Evolutionary conservation across 2,888 invertebrate genomes (phyloP).

Genomic region (Venusia cambrica): DNA sequence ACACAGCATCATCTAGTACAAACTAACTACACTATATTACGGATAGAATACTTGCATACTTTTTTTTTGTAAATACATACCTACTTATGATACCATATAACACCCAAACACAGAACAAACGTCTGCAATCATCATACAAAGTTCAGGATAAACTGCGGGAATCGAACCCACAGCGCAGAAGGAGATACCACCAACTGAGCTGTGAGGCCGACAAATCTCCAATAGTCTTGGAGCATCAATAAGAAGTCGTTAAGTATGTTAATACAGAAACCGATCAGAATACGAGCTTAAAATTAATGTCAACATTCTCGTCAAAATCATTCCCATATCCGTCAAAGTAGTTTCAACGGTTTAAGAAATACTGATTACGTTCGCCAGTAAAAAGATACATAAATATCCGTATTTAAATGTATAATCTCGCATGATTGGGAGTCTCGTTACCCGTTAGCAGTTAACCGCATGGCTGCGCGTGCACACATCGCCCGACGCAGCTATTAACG

Average conservation of each 20-base stretch:
- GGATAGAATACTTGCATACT: too few species aligned
- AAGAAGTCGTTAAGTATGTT: constrained; percentile 27
- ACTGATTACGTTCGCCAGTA: constrained; percentile 48
- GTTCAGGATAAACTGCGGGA: too few species aligned
- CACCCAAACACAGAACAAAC: too few species aligned
- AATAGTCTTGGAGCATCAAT: constrained; percentile 22
- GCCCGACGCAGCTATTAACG: constrained; percentile 68
- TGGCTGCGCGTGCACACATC: constrained; percentile 55
- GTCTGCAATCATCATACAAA: too few species aligned
- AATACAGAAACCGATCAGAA: constrained; percentile 26
- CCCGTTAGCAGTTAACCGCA: constrained; percentile 41
- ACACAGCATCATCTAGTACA: too few species aligned
- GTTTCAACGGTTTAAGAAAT: constrained; percentile 36
- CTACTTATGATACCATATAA: too few species aligned
- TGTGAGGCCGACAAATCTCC: too few species aligned
- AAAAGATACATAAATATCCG: constrained; percentile 49
- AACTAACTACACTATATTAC: too few species aligned
- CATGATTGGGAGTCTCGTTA: constrained; percentile 50
- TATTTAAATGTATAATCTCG: constrained; percentile 57
- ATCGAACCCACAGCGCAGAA: too few species aligned
- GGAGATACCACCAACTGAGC: too few species aligned
- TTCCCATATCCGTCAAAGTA: constrained; percentile 26
- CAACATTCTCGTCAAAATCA: constrained; percentile 31
- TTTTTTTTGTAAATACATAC: too few species aligned
- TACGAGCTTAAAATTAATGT: constrained; percentile 28